Percentiles rank a stretch among this genome's conserved stretches.
Evolutionary conservation across 92 coral and sea anemone species (phyloP).

Genomic region (Epizoanthus scotinus): DNA sequence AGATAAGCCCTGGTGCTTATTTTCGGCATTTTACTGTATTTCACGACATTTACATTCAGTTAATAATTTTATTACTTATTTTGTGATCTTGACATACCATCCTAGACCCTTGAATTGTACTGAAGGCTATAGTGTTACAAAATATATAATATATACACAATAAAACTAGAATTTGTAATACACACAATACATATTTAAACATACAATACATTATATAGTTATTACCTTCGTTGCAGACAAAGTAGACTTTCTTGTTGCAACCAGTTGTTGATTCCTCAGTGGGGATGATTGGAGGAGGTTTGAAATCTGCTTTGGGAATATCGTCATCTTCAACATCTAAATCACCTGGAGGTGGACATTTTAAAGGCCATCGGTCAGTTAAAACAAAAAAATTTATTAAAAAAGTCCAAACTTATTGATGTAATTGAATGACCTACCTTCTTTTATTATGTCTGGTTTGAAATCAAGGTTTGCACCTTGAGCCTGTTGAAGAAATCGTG

Average conservation of each 20-base stretch:
- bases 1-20: no score
- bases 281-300: slow-evolving; percentile 84
- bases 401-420: not conserved
- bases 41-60: no score
- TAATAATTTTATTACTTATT: no score
- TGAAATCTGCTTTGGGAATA: slow-evolving; percentile 83
- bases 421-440: slow-evolving; percentile 39
- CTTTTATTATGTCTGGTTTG: slow-evolving; percentile 74
- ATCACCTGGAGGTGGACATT: slow-evolving; percentile 54
- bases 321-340: slow-evolving; percentile 95
- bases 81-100: no score
- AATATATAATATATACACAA: no score
- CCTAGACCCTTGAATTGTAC: no score
- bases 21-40: no score
- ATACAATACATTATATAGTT: no score
- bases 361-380: not conserved
- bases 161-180: no score
- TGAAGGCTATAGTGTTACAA: no score
- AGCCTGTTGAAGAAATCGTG: not conserved
- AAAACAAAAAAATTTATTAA: not conserved
- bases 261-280: slow-evolving; percentile 88
- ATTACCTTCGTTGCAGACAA: slow-evolving; percentile 91
- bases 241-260: slow-evolving; percentile 96
- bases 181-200: no score
- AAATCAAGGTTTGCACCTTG: slow-evolving; percentile 59